Base-by-base conservation (phyloP, 2,888 invertebrate species). In the Brassicogethes aeneus region DNA sequence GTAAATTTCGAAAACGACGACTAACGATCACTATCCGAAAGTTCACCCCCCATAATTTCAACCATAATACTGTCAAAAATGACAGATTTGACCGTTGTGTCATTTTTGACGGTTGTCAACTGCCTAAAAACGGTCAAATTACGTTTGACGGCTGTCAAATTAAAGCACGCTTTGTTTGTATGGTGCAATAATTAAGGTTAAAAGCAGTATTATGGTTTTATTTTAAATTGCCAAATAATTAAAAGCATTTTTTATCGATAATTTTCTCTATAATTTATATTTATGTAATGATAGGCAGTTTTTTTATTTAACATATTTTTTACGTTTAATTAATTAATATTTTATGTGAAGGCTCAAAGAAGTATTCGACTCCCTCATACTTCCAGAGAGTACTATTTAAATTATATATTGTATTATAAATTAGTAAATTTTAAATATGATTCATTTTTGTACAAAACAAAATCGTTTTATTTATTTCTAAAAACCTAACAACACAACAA, bases 1-100 rank as follows among this genome's bases (percentile, higher is more conserved):
- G 45, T 52, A 17, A 48, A 51, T 42, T 49, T 47, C 40, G 47
- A 48, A 43, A 43, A 46, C 34, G 45, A 43, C 16, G 40, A 43
- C 35, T 44, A 39, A 44, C 23, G 23, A 23, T 23, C 5, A n/a
- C 5, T 23, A 23, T 23, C 23, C 23, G 23, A 23, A n/a, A n/a
- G n/a, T n/a, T n/a, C n/a, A n/a, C n/a, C n/a, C n/a, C n/a, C n/a
- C 23, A 7, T 23, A 7, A 23, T 7, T 23, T 23, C 10, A 23
- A 7, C 23, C 10, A 7, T 10, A 23, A 5, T 23, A 7, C 23
- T 23, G 23, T 23, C 23, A 5, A 23, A 7, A 23, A 23, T 23
- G n/a, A 23, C 23, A 7, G 10, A 23, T 23, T 23, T 23, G 5
- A 10, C 10, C 5, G 23, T 7, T 10, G 23, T n/a, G n/a, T n/a